phyloP scores from a whole-genome alignment of 2,113 vertebrate genomes.

The Coptodon rendalli region DNA sequence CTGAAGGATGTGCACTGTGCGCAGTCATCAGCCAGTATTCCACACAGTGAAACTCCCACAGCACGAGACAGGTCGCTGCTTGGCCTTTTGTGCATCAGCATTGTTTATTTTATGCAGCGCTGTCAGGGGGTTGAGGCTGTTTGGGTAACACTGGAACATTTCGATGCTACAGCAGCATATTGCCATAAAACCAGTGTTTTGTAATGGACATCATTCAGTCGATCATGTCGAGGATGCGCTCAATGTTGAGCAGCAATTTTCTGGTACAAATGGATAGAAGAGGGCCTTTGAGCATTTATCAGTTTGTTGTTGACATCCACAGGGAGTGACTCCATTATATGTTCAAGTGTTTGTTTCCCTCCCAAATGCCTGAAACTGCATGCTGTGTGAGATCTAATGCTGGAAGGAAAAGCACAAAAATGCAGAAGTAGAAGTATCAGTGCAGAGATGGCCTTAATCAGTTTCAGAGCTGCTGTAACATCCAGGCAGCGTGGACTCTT shows the following conservation, averaged over 20 bases:
- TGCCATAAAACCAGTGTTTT: background rate
- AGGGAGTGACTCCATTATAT: conserved; percentile 1
- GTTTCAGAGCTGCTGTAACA: background rate
- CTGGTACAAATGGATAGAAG: background rate
- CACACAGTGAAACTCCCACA: background rate
- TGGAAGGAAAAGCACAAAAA: background rate
- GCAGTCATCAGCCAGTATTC: conserved; percentile 6
- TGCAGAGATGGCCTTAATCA: background rate
- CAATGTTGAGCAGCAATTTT: conserved; percentile 2
- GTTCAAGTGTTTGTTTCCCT: conserved; percentile 31
- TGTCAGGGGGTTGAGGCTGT: background rate
- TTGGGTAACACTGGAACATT: background rate
- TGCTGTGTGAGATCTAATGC: background rate
- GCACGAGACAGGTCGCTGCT: conserved; percentile 9
- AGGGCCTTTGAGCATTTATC: conserved; percentile 4
- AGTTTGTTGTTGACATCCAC: conserved; percentile 5
- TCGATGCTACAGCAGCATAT: background rate
- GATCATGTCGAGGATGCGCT: background rate
- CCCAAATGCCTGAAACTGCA: background rate
- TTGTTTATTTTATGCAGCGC: conserved; percentile 11
- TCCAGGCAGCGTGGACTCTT: background rate
- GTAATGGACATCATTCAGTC: background rate
- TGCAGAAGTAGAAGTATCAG: background rate
- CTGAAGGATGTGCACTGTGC: conserved; percentile 20
- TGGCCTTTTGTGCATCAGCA: background rate